Percentiles rank a stretch among this genome's conserved stretches.
phyloP scores from a whole-genome alignment of 2,797 vertebrate genomes.

The Paguma larvata region DNA sequence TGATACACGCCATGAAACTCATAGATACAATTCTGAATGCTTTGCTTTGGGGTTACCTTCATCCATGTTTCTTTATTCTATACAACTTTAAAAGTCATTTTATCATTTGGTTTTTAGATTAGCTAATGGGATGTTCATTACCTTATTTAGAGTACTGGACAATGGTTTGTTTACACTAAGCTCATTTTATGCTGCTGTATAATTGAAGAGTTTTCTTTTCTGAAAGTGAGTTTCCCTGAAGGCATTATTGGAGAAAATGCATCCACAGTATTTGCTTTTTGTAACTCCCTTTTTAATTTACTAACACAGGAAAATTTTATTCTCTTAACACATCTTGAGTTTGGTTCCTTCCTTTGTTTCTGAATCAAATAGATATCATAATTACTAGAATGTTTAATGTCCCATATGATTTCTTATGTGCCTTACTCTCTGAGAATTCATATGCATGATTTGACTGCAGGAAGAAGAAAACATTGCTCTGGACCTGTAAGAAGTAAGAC shows the following conservation, averaged over 20 bases:
- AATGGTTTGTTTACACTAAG: constrained; percentile 64
- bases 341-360: constrained; percentile 31
- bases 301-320: constrained; percentile 57
- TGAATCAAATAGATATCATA: constrained; percentile 55
- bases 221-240: constrained; percentile 58
- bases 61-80: neutral
- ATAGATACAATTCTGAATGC: neutral
- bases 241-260: constrained; percentile 61
- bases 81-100: constrained; percentile 42
- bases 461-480: constrained; percentile 66
- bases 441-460: constrained; percentile 55
- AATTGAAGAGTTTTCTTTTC: constrained; percentile 61
- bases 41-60: neutral
- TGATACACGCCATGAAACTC: neutral
- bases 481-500: constrained; percentile 59
- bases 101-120: constrained; percentile 35
- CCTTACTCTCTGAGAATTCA: neutral
- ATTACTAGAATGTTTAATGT: constrained; percentile 51
- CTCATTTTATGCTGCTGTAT: constrained; percentile 49
- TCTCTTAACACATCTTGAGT: constrained; percentile 45
- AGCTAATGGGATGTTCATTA: constrained; percentile 21
- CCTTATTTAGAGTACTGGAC: constrained; percentile 60
- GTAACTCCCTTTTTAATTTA: constrained; percentile 60
- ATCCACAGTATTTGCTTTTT: constrained; percentile 44
- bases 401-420: constrained; percentile 26